Base-by-base conservation (phyloP, 2,113 vertebrate species). In the Australoheros scitulus region DNA sequence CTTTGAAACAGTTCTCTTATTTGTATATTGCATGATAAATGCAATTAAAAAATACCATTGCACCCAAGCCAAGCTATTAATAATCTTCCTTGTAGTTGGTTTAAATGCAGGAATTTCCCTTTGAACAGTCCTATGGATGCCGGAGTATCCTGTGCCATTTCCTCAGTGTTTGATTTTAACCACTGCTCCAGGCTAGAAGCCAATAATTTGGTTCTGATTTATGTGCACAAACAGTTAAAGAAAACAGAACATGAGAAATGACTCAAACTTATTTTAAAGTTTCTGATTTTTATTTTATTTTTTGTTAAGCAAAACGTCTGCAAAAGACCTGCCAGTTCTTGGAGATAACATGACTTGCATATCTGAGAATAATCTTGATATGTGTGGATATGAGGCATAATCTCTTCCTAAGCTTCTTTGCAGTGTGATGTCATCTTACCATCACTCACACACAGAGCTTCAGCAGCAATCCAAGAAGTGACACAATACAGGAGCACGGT, bases 331-430 rank as follows among this genome's bases (percentile, higher is more conserved):
- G 74, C 59, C 70, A 61, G 58, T 34, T 17, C 55, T 1, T 4
- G 4, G 55, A 70, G 79, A 86, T 77, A 74, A 81, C 22, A 47
- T 22, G 64, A 70, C 58, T 76, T 55, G 61, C 55, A 80, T 86
- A 82, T 88, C 82, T 64, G 22, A 11, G 57, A 85, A 86, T 85
- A 77, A 90, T 91, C 88, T 87, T 84, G 58, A 84, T 81, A 26
- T 78, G 76, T 78, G 59, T 80, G 79, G 86, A 65, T 61, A 78
- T 77, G 58, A 86, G 61, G 76, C 84, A 76, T 86, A 91, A 92
- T 88, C 84, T 84, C 70, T 11, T 10, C 29, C 59, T 85, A 87
- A 88, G 83, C 89, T 86, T 72, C 90, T 88, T 83, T 83, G 15
- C 85, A 5, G 79, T 60, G 70, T 83, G 61, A 63, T 70, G 59